Evolutionary conservation across 2,888 invertebrate species (phyloP).

Genomic region (Crematogaster levior): DNA sequence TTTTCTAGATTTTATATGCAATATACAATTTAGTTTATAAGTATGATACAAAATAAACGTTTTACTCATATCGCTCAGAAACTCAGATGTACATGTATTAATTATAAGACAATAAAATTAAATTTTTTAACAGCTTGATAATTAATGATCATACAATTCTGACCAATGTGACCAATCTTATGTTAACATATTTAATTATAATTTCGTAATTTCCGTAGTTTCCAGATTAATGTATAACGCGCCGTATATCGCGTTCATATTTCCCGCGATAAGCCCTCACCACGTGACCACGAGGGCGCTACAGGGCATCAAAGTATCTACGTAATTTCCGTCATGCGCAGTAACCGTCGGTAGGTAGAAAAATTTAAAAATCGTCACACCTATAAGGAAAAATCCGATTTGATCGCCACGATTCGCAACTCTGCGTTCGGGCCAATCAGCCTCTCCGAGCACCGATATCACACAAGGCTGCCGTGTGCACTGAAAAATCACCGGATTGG

Average conservation of each 20-base stretch:
- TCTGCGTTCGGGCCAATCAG: neutral
- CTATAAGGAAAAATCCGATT: neutral
- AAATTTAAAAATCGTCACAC: constrained; percentile 35
- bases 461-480: neutral
- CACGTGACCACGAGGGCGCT: constrained; percentile 43
- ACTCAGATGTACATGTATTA: neutral
- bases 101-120: constrained; percentile 13
- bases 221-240: too few relatives aligned
- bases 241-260: constrained; percentile 57
- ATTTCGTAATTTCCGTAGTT: too few relatives aligned
- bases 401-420: neutral
- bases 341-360: constrained; percentile 45
- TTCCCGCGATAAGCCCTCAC: constrained; percentile 64
- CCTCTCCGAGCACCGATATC: neutral
- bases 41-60: neutral
- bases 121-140: constrained; percentile 5
- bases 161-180: neutral
- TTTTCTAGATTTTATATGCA: neutral
- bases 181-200: neutral
- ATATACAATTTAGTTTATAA: neutral
- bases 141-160: neutral
- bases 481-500: neutral
- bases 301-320: constrained; percentile 53
- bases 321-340: constrained; percentile 79
- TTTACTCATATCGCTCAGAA: neutral